Conservation (phyloP, 2,888 invertebrate species). For the Spisula subtruncata region DNA sequence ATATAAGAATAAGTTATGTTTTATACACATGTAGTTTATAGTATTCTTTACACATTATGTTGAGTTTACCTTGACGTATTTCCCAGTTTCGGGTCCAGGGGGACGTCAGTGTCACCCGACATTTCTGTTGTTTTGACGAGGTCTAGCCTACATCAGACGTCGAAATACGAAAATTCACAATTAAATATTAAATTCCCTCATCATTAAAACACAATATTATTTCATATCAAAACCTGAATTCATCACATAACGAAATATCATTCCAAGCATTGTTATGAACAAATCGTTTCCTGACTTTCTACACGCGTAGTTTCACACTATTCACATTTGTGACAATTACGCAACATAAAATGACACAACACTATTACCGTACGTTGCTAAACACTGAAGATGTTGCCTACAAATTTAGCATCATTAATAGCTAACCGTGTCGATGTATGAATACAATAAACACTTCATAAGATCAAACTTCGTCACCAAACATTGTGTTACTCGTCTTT, state of each 20-base stretch:
- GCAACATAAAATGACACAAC: not conserved
- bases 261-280: not conserved
- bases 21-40: too few species aligned
- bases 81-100: not conserved
- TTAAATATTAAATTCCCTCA: not conserved
- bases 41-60: not conserved
- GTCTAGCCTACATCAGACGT: not conserved
- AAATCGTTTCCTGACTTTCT: too few species aligned
- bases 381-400: not conserved
- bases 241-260: not conserved
- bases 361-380: not conserved
- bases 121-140: not conserved
- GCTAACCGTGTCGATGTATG: not conserved
- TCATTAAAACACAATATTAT: not conserved
- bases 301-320: not conserved
- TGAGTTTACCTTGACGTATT: not conserved
- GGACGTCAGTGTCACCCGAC: not conserved
- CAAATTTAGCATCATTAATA: conserved; percentile 2
- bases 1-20: too few species aligned
- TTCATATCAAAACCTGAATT: not conserved
- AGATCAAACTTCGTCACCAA: not conserved
- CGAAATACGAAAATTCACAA: not conserved
- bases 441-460: not conserved
- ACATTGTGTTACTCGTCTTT: not conserved
- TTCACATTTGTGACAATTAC: not conserved